phyloP scores from a whole-genome alignment of 30 jellyfish, hydroid and myxozoan species.

The Pelagia noctiluca region DNA sequence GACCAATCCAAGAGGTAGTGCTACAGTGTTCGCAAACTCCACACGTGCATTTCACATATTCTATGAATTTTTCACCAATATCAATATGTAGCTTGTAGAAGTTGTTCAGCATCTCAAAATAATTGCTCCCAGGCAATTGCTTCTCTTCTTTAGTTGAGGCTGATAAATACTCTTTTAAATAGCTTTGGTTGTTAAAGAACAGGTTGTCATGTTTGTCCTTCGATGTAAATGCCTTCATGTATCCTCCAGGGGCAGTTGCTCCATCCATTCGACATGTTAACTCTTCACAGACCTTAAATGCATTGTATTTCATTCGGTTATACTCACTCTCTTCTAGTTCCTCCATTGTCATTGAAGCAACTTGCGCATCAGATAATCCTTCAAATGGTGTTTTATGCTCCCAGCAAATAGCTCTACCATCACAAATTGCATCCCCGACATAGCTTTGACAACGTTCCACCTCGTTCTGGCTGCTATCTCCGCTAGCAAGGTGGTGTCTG shows the following conservation, averaged over 20 bases:
- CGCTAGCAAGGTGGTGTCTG: conserved; percentile 48
- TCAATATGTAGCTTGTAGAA: conserved; percentile 8
- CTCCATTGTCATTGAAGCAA: conserved; percentile 1
- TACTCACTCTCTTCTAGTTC: conserved; percentile 41
- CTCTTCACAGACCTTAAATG: conserved; percentile 53
- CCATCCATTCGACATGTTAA: conserved; percentile 51
- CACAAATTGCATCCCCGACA: conserved; percentile 65
- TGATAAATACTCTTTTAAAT: conserved; percentile 10
- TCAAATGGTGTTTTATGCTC: conserved; percentile 27
- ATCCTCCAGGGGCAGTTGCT: conserved; percentile 41
- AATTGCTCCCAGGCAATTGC: conserved; percentile 26
- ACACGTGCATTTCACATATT: conserved; percentile 20
- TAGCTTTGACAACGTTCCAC: conserved; percentile 49
- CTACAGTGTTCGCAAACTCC: conserved; percentile 32
- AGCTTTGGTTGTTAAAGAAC: conserved; percentile 4
- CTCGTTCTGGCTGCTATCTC: conserved; percentile 51
- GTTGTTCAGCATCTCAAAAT: conserved; percentile 1
- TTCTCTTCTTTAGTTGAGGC: not conserved
- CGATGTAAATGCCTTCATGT: conserved; percentile 46
- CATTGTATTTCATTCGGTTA: conserved; percentile 36
- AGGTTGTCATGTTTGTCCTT: not conserved
- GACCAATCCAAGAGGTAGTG: conserved; percentile 37
- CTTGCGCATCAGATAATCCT: conserved; percentile 32
- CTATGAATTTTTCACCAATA: conserved; percentile 37
- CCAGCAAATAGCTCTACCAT: conserved; percentile 42